These are phyloP conservation scores for Drosophila neocordata DNA, from an alignment of 1,140 invertebrate genomes.

Conservation along the genomic window DNA sequence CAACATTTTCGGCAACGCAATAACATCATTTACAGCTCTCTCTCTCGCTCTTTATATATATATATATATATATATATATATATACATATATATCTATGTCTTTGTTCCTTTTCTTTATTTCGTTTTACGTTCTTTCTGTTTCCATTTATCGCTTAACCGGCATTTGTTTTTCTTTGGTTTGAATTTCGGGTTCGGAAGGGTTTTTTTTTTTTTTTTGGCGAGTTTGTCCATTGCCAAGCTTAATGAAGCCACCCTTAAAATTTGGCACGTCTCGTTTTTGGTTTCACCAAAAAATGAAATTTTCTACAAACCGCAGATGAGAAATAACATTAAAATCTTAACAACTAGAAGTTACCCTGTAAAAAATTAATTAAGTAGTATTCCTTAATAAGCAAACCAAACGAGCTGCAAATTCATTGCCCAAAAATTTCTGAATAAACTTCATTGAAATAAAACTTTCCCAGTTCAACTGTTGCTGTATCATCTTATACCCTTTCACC, in stretches of 20 bases:
- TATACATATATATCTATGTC: too few relatives aligned
- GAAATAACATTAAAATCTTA: neutral
- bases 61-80: too few relatives aligned
- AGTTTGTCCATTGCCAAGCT: constrained; percentile 30
- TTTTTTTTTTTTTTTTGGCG: constrained; percentile 8
- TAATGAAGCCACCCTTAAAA: constrained; percentile 80
- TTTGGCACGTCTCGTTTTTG: constrained; percentile 68
- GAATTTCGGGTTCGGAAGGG: constrained; percentile 19
- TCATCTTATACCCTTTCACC: too few relatives aligned
- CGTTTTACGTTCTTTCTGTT: constrained; percentile 18
- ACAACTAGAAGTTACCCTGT: neutral
- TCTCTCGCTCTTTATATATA: neutral
- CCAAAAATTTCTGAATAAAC: too few relatives aligned
- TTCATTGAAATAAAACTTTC: too few relatives aligned
- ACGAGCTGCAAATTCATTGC: too few relatives aligned
- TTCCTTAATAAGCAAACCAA: too few relatives aligned
- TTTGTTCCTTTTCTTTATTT: constrained; percentile 21
- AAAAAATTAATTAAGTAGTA: neutral
- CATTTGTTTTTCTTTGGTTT: constrained; percentile 46
- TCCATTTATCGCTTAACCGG: constrained; percentile 42
- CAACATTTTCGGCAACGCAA: constrained; percentile 49
- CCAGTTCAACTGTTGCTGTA: too few relatives aligned
- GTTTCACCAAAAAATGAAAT: constrained; percentile 51
- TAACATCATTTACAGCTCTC: constrained; percentile 49
- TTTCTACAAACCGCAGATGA: constrained; percentile 3